Base-by-base conservation (phyloP, 1,140 invertebrate species). In the Maniola jurtina region DNA sequence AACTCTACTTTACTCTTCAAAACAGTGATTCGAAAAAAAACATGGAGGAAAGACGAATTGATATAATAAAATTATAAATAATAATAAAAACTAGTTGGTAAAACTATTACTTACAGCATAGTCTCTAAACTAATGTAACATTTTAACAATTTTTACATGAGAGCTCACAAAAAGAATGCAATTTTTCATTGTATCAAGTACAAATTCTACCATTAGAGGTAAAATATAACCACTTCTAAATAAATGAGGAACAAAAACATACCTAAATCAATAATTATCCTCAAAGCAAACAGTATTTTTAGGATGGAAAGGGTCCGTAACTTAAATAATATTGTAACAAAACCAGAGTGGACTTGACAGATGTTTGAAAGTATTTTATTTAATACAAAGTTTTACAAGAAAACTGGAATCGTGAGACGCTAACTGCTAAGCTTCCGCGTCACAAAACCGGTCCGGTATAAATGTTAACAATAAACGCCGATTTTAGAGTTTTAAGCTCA, bases 371-470 rank as follows among this genome's bases (percentile, higher is more conserved):
- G 67, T 54, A 55, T 55, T 52, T 55, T 45, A 58, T 52, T 55
- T 45, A 58, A 57, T 54, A 61, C 56, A 54, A 55, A 59, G 64
- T 72, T 86, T 84, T 77, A 74, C 67, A 81, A 66, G 71, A 83
- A 83, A 85, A 85, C 80, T 81, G 76, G 77, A 87, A 81, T 74
- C 77, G 83, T 81, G 77, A 63, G 81, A 83, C 69, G 52, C 11
- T 33, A 45, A 45, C 42, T 45, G 42, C 42, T 75, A 42, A 66
- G 64, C 83, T 87, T 87, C 84, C 84, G 84, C 71, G 73, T 84
- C 77, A 73, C 70, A 66, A 57, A 78, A 83, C 83, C 80, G 81
- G 81, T 85, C 76, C 40, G 11, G 14, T 67, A 66, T 66, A 69
- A 45, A 38, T 14, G 47, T 34, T 47, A 45, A 64, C 55, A 64